These are phyloP conservation scores for Austrofundulus limnaeus DNA, from an alignment of 2,113 vertebrate species.

Conservation along the genomic window DNA sequence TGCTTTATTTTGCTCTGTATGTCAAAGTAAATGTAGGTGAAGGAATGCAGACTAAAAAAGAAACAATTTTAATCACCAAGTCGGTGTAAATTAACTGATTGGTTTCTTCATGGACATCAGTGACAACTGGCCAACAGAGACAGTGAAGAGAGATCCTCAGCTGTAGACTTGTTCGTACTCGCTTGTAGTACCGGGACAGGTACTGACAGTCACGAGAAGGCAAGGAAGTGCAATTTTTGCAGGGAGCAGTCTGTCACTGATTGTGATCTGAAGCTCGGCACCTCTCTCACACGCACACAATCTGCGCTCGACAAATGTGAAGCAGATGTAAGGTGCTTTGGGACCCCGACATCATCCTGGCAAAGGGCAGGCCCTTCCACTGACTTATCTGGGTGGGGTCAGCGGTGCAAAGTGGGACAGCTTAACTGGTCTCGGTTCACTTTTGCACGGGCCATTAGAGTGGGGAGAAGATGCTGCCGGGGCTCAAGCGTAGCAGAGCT, in stretches of 20 bases:
- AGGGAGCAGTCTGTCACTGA: constrained; percentile 50
- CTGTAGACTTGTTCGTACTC: constrained; percentile 46
- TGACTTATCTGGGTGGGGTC: constrained; percentile 62
- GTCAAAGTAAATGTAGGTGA: constrained; percentile 4
- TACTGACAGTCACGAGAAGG: constrained; percentile 41
- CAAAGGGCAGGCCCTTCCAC: constrained; percentile 43
- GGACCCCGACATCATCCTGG: constrained; percentile 62
- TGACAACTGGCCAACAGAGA: constrained; percentile 56
- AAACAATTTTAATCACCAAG: neutral
- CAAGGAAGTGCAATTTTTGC: constrained; percentile 53
- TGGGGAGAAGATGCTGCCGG: constrained; percentile 54
- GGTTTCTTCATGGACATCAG: constrained; percentile 44
- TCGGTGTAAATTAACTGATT: constrained; percentile 1
- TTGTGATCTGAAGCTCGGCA: constrained; percentile 54
- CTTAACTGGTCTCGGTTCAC: constrained; percentile 39
- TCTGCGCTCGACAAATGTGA: constrained; percentile 50
- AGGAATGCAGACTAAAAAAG: neutral
- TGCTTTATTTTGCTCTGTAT: constrained; percentile 10
- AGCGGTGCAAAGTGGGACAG: constrained; percentile 45
- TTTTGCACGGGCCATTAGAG: constrained; percentile 46
- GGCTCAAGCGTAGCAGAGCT: constrained; percentile 11
- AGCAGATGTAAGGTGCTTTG: constrained; percentile 67
- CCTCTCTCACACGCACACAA: constrained; percentile 36
- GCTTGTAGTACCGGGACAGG: constrained; percentile 34
- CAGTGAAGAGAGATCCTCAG: constrained; percentile 36